phyloP scores from a whole-genome alignment of 2,888 invertebrate genomes.

The Xylota segnis region DNA sequence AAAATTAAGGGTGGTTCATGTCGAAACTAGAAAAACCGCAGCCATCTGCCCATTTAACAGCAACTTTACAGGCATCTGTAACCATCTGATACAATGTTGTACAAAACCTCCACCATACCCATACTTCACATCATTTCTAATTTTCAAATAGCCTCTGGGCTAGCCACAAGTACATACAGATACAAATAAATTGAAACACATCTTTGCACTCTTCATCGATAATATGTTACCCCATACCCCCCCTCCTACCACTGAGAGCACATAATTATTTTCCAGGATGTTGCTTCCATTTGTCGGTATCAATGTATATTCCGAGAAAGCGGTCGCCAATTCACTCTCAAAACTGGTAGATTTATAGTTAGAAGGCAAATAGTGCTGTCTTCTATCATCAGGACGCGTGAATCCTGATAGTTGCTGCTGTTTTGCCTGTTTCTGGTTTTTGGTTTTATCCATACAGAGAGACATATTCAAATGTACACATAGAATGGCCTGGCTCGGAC shows the following conservation, averaged over 20 bases:
- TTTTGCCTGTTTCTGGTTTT: conserved; percentile 47
- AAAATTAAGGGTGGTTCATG: background rate
- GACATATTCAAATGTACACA: conserved; percentile 28
- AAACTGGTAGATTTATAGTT: conserved; percentile 60
- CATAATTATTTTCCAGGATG: conserved; percentile 46
- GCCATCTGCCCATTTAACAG: background rate
- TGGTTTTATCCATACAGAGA: conserved; percentile 40
- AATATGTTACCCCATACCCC: conserved; percentile 21
- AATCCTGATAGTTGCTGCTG: conserved; percentile 64
- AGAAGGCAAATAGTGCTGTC: conserved; percentile 54
- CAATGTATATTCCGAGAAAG: conserved; percentile 26
- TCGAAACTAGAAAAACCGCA: background rate
- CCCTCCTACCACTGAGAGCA: background rate
- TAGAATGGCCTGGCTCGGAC: conserved; percentile 22
- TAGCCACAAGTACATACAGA: conserved; percentile 30
- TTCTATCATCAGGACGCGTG: conserved; percentile 43
- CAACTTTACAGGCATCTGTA: background rate
- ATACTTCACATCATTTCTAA: background rate
- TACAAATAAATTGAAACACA: conserved; percentile 30
- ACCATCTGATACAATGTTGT: no score
- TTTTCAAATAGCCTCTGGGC: background rate
- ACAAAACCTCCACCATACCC: background rate
- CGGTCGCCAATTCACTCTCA: conserved; percentile 40
- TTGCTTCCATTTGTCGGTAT: conserved; percentile 15
- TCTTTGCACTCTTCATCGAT: conserved; percentile 38